Evolutionary conservation across 2,888 invertebrate genomes (phyloP), one percentile per base, ranked within the genome.

Genomic region (Entomobrya multifasciata): DNA sequence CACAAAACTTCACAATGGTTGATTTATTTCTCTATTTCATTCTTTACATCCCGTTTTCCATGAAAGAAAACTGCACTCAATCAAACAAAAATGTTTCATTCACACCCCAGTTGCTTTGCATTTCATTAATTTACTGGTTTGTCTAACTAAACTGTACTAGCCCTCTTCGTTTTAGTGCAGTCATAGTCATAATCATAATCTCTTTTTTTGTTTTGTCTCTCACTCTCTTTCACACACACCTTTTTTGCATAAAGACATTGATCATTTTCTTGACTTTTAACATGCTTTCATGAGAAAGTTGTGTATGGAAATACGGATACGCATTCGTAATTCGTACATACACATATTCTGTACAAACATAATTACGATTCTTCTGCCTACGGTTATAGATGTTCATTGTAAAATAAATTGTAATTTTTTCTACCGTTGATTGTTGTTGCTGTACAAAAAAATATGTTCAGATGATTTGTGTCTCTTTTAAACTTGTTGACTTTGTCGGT

Each of bases 401-500:
- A 57, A 57, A 77, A 77, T 3, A 49, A n/a, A n/a, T 10, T 52
- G 8, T 1, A n/a, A 2, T 20, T 27, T 74, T 22, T 36, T 49
- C 27, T 57, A 20, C 1, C 52, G 20, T 22, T 55, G 77, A 57
- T 77, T 55, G 55, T 76, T 57, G 57, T 55, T 55, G 30, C 72
- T 74, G 52, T 27, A 72, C n/a, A 47, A 47, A 20, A 78, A 44
- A 62, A 78, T 44, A 3, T 44, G 30, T 10, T 52, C 47, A 49
- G 41, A 72, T 86, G 86, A 86, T 86, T 86, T 86, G 86, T 86
- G 86, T 86, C 86, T 86, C 86, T 86, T 86, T 86, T 49, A 86
- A 86, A 86, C 86, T 86, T 86, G 86, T 86, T 86, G 86, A 86
- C 86, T 86, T 86, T 86, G 86, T 86, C 86, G 86, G 86, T 79